Base-by-base conservation (phyloP, 92 coral and sea anemone genomes). In the Bergia puertoricense region DNA sequence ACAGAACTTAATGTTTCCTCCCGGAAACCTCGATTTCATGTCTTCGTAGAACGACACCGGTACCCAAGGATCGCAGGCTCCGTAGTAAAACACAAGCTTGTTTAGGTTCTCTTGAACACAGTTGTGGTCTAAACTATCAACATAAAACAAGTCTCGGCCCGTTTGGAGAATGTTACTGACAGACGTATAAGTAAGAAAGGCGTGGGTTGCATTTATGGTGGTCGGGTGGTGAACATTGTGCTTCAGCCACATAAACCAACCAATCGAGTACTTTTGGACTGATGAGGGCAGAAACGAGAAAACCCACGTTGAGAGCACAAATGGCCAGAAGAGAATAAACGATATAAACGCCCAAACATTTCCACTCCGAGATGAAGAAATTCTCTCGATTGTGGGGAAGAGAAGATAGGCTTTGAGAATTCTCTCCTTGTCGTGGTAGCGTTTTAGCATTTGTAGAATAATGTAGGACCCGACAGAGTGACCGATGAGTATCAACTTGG, bases 381-480 rank as follows among this genome's bases (percentile, higher is more conserved):
- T 94, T 48, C 94, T 92, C 85, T 97, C 99, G 45, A 97, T 97
- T 50, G 99, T 95, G n/a, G 99, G 99, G 86, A 97, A 97, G 41
- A 97, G 91, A 8, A 97, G 90, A 80, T 96, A 90, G 1, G 96
- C 95, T 82, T 95, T 96, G 56, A 96, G 77, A 68, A 97, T 94
- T 81, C 95, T 93, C 38, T 89, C 91, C 20, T 89, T 93, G 66
- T 91, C 90, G 86, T 96, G 98, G 56, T 92, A 97, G 6, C 98
- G 91, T 67, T 97, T 94, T 50, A 97, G 86, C 92, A 97, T 89
- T 91, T 95, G 96, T 36, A 95, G 87, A 15, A 92, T 88, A 51
- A 97, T 93, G 89, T 97, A 97, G 18, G 98, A 96, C 5, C 98
- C 98, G 67, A 96, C 90, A 0, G 98, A 97, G 88, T 95, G 98